Base-by-base conservation (phyloP, 1,140 invertebrate genomes). In the Drosophila guanche region DNA sequence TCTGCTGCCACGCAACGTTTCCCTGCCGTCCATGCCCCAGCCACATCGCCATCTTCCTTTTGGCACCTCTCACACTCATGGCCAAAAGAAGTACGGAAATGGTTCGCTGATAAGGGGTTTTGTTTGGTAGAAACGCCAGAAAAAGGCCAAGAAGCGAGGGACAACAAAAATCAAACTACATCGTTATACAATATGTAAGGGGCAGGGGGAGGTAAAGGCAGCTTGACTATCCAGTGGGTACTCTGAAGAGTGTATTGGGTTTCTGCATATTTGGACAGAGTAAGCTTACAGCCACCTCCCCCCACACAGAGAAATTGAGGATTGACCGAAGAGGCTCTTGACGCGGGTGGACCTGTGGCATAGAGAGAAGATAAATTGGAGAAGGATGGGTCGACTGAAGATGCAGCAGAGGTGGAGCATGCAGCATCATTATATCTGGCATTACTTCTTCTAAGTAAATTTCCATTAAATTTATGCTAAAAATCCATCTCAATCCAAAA, bases 101-200 rank as follows among this genome's bases (percentile, higher is more conserved):
- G 48, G 53, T 22, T 37, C 57, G 72, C 71, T 79, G 71, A 80
- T 76, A 80, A 80, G 54, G 10, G 62, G 57, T 67, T 79, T 79
- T 75, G 76, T 79, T 79, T 79, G 74, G 66, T 70, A 60, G 59
- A 55, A 59, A 52, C 55, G 50, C 58, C 54, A 77, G 62, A 20
- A 55, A 29, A 33, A 27, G 10, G 37, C 14, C 10, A 42, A 29
- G 14, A 37, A 71, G 55, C 43, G 55, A n/a, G 1, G 4, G 2
- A 41, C 42, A 43, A 29, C 0, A 10, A 37, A 53, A 67, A 55
- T 1, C 8, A 16, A 45, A 47, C 4, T 41, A 66, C 53, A 67
- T 79, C 74, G 70, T 77, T 77, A 74, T 77, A 77, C 70, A 77
- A 77, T 77, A 77, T 74, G 65, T 65, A 68, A 54, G 47, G 55